phyloP scores from a whole-genome alignment of 2,888 invertebrate genomes.

The Yponomeuta plumbellus region DNA sequence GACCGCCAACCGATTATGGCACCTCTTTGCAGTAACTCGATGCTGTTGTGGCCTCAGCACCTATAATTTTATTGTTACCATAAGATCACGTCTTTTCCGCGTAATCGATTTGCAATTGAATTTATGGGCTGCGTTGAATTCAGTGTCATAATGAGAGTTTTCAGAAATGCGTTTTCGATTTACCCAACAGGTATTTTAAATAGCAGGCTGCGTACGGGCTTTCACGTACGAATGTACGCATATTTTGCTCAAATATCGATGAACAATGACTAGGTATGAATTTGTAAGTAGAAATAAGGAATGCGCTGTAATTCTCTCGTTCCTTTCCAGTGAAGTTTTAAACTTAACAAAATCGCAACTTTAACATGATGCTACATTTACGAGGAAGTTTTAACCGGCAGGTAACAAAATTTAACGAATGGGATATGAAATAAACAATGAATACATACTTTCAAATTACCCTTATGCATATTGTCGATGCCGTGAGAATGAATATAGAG shows the following conservation, averaged over 20 bases:
- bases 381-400: no score
- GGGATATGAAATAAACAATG: no score
- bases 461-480: no score
- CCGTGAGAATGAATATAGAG: no score
- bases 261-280: neutral
- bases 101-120: conserved; percentile 11
- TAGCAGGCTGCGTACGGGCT: neutral
- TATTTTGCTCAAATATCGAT: neutral
- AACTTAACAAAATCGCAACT: no score
- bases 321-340: neutral
- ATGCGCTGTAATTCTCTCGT: neutral
- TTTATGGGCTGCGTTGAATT: neutral
- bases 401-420: no score
- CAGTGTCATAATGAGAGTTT: conserved; percentile 10
- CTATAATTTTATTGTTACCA: conserved; percentile 8
- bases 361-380: no score
- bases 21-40: neutral
- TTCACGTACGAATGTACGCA: neutral
- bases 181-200: neutral
- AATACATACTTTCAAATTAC: no score
- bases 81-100: conserved; percentile 4
- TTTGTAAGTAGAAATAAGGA: neutral
- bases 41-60: neutral
- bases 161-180: conserved; percentile 12
- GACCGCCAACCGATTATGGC: neutral